phyloP scores from a whole-genome alignment of 2,113 vertebrate genomes.

The Ovis canadensis region DNA sequence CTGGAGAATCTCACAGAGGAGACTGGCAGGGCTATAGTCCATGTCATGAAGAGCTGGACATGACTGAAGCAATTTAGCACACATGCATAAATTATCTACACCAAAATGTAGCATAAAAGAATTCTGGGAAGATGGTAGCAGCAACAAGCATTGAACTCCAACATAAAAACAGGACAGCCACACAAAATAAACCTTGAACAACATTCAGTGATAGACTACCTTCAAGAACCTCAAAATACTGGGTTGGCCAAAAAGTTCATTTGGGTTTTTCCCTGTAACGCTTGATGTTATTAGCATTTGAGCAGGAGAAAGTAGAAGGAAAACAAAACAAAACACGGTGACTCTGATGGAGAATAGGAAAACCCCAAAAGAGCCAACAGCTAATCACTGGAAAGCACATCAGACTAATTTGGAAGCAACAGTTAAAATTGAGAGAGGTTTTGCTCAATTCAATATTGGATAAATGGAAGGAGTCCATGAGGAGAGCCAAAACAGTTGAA shows the following conservation, averaged over 20 bases:
- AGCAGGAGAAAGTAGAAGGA: not conserved
- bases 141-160: not conserved
- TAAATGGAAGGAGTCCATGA: not conserved
- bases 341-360: not conserved
- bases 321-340: not conserved
- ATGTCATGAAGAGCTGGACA: not conserved
- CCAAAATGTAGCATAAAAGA: not conserved
- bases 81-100: not conserved
- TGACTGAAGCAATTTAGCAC: not conserved
- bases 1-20: not conserved
- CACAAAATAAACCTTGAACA: not conserved
- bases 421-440: not conserved
- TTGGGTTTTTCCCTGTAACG: not conserved
- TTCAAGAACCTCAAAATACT: not conserved
- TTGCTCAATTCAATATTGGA: not conserved
- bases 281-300: not conserved
- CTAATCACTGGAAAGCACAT: not conserved
- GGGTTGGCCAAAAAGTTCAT: not conserved
- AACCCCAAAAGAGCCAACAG: not conserved
- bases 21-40: not conserved
- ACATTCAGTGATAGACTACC: not conserved
- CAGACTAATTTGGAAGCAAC: not conserved
- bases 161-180: not conserved
- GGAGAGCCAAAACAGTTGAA: not conserved
- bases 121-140: not conserved